These are phyloP conservation scores for Tuta absoluta DNA, from an alignment of 2,888 invertebrate species.

Conservation along the genomic window DNA sequence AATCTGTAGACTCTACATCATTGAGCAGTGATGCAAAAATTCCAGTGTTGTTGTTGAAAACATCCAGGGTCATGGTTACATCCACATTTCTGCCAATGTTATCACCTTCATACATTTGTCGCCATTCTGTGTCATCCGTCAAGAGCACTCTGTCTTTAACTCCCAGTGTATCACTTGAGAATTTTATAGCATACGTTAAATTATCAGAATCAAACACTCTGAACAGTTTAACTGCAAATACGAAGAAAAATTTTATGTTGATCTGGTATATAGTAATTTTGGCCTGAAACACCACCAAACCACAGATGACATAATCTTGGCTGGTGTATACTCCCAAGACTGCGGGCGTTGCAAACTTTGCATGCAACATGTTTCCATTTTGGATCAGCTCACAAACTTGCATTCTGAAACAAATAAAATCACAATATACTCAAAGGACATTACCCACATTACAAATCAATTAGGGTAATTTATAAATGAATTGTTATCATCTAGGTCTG, in stretches of 20 bases:
- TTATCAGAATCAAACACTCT: slow-evolving; percentile 12
- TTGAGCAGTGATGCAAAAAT: background rate
- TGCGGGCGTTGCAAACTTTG: slow-evolving; percentile 5
- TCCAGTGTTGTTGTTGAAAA: background rate
- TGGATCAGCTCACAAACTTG: slow-evolving; percentile 7
- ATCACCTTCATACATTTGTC: slow-evolving; percentile 14
- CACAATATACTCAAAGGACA: too few species aligned
- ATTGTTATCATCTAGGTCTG: too few species aligned
- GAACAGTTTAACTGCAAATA: slow-evolving; percentile 6
- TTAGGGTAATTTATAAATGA: too few species aligned
- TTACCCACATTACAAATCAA: too few species aligned
- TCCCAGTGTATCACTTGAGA: background rate
- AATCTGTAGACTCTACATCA: slow-evolving; percentile 8
- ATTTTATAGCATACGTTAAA: slow-evolving; percentile 8
- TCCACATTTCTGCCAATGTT: slow-evolving; percentile 8
- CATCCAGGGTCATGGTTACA: background rate
- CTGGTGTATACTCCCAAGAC: slow-evolving; percentile 11
- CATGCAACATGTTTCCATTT: slow-evolving; percentile 1
- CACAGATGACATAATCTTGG: slow-evolving; percentile 10
- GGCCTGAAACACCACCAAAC: slow-evolving; percentile 9
- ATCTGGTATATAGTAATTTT: slow-evolving; percentile 12
- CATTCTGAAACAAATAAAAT: background rate
- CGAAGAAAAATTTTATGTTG: slow-evolving; percentile 16
- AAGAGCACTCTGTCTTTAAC: slow-evolving; percentile 2
- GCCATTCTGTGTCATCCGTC: slow-evolving; percentile 10